phyloP scores from a whole-genome alignment of 2,797 vertebrate genomes.

The Champsocephalus gunnari region DNA sequence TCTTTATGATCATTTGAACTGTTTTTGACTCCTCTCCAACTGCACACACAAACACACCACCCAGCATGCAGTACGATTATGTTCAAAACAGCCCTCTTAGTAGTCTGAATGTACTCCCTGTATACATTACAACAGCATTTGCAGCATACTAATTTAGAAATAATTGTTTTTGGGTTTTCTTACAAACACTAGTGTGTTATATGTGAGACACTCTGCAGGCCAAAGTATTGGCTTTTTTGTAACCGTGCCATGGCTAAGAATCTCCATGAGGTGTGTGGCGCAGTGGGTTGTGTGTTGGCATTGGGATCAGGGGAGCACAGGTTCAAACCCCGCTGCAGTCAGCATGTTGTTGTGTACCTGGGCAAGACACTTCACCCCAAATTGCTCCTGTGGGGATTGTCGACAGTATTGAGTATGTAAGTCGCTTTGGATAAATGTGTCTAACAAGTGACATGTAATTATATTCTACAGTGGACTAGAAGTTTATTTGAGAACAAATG shows the following conservation, averaged over 20 bases:
- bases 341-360: too few relatives aligned
- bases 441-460: neutral
- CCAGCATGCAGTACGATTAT: slow-evolving; percentile 16
- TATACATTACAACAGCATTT: neutral
- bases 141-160: neutral
- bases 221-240: slow-evolving; percentile 10
- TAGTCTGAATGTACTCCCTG: neutral
- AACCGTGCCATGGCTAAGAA: slow-evolving; percentile 4
- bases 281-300: too few relatives aligned
- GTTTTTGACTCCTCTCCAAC: slow-evolving; percentile 26
- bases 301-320: too few relatives aligned
- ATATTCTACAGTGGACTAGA: slow-evolving; percentile 27
- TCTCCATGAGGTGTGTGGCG: slow-evolving; percentile 1
- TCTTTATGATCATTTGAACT: slow-evolving; percentile 38
- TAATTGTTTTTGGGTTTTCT: slow-evolving; percentile 1
- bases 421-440: too few relatives aligned
- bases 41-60: neutral
- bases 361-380: too few relatives aligned
- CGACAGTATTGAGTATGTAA: too few relatives aligned
- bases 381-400: too few relatives aligned
- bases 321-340: too few relatives aligned
- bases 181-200: slow-evolving; percentile 13
- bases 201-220: neutral
- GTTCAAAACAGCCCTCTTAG: neutral
- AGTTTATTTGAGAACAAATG: slow-evolving; percentile 30